Evolutionary conservation across 2,113 vertebrate genomes (phyloP).

Genomic region (Nothocercus nigrocapillus): DNA sequence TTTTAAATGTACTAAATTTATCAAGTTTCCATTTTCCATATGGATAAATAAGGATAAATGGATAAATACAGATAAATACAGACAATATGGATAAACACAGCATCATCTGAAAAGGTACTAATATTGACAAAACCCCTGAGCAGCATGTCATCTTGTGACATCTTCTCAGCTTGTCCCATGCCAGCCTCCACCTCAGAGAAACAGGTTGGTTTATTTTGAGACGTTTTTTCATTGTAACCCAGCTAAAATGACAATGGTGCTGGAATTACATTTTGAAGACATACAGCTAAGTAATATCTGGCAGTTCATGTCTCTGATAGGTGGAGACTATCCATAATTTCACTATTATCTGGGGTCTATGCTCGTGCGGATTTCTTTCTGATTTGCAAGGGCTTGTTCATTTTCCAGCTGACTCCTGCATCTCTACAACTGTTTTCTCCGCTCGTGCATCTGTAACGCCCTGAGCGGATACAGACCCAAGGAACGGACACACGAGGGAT

Average conservation of each 20-base stretch:
- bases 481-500: not conserved
- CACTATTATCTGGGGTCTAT: not conserved
- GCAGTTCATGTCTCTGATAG: not conserved
- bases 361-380: not conserved
- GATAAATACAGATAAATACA: too few species aligned
- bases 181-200: not conserved
- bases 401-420: not conserved
- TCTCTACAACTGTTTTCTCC: not conserved
- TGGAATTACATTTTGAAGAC: not conserved
- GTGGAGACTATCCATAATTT: not conserved
- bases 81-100: too few species aligned
- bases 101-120: not conserved
- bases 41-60: too few species aligned
- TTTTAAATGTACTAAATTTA: not conserved
- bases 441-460: not conserved
- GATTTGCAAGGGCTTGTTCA: not conserved
- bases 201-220: not conserved
- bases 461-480: not conserved
- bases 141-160: not conserved
- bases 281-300: not conserved
- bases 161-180: not conserved
- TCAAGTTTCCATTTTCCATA: not conserved
- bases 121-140: not conserved
- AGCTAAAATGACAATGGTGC: not conserved
- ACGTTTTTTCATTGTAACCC: not conserved